Conservation (phyloP, 1,140 invertebrate species). For the Xylocopa sonorina region DNA sequence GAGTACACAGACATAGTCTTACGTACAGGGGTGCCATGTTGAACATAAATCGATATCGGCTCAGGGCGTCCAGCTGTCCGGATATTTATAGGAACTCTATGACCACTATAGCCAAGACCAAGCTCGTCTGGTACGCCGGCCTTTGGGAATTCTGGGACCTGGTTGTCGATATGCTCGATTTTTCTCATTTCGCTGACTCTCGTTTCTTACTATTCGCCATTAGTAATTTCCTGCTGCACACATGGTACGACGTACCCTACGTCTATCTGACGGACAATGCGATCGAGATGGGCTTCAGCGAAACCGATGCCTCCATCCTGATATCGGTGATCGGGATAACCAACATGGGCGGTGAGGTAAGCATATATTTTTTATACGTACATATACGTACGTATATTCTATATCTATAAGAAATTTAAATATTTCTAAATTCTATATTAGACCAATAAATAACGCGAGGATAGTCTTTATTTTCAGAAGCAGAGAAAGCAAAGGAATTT, state of each 20-base stretch:
- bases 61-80: conserved; percentile 92
- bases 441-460: too few species aligned
- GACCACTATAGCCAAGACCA: conserved; percentile 91
- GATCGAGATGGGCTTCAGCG: conserved; percentile 87
- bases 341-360: conserved; percentile 93
- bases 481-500: too few species aligned
- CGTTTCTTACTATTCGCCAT: conserved; percentile 91
- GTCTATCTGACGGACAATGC: conserved; percentile 92
- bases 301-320: conserved; percentile 89
- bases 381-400: too few species aligned
- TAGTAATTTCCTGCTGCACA: conserved; percentile 93
- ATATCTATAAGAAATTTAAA: too few species aligned
- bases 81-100: conserved; percentile 94
- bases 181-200: conserved; percentile 89
- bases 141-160: conserved; percentile 90
- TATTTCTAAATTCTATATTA: too few species aligned
- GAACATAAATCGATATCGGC: conserved; percentile 90
- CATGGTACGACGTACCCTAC: conserved; percentile 94
- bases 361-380: conserved; percentile 62
- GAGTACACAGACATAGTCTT: conserved; percentile 88
- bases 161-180: conserved; percentile 89
- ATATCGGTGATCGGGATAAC: conserved; percentile 93
- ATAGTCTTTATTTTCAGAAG: too few species aligned
- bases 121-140: conserved; percentile 88
- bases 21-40: conserved; percentile 94